These are phyloP conservation scores for Tuta absoluta DNA, from an alignment of 2,888 invertebrate species.

Conservation along the genomic window DNA sequence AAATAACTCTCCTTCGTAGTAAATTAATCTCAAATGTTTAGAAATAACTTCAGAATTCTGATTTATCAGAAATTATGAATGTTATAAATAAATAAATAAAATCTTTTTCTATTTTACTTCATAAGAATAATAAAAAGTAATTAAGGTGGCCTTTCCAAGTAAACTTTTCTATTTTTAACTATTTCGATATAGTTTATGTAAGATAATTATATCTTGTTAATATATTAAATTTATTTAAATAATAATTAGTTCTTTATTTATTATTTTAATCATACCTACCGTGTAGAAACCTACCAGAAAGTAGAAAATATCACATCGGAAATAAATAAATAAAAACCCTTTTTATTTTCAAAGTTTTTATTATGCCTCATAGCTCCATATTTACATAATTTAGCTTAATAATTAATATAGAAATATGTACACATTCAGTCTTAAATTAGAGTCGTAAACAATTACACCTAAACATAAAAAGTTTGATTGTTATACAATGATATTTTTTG, in stretches of 20 bases:
- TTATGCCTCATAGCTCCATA: background rate
- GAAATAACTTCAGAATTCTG: conserved; percentile 7
- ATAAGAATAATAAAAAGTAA: conserved; percentile 38
- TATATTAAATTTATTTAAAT: conserved; percentile 41
- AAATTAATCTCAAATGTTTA: conserved; percentile 12
- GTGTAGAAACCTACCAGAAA: background rate
- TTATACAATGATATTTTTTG: background rate
- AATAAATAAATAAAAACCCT: background rate
- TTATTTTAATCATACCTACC: background rate
- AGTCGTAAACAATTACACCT: conserved; percentile 6
- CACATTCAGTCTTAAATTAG: conserved; percentile 16
- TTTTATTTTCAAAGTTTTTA: background rate
- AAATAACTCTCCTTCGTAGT: background rate
- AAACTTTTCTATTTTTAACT: conserved; percentile 72
- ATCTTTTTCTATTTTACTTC: conserved; percentile 43
- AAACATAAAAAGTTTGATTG: background rate
- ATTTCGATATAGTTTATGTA: conserved; percentile 75
- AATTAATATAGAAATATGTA: conserved; percentile 14
- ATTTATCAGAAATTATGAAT: conserved; percentile 4
- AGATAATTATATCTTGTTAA: conserved; percentile 54
- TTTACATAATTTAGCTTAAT: background rate
- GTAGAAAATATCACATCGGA: no score
- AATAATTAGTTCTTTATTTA: conserved; percentile 33
- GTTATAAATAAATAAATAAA: conserved; percentile 24
- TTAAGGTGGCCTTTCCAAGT: conserved; percentile 78